Evolutionary conservation across 2,797 vertebrate species (phyloP).

Genomic region (Streptopelia turtur): DNA sequence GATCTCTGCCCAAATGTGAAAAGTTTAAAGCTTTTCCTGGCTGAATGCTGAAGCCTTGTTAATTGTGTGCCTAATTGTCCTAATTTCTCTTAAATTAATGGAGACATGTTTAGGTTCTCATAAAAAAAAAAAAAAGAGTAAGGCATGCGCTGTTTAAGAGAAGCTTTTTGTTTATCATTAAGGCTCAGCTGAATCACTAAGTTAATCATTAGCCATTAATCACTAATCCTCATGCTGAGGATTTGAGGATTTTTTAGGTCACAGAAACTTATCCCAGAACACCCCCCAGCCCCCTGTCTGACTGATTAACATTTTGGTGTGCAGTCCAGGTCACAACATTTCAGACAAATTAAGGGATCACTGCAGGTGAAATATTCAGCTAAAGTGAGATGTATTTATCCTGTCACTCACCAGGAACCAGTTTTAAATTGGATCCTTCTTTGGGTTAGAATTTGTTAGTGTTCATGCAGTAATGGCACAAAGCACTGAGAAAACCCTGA

Average conservation of each 20-base stretch:
- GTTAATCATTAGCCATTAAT: constrained; percentile 47
- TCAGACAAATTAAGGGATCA: not conserved
- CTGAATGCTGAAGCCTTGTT: not conserved
- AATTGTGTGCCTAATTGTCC: not conserved
- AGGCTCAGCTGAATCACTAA: not conserved
- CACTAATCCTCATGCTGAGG: not conserved
- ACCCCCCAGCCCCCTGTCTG: not conserved
- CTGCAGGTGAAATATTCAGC: not conserved
- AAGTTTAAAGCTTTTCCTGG: not conserved
- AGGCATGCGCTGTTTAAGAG: not conserved
- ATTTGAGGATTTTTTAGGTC: not conserved
- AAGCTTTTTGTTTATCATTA: not conserved
- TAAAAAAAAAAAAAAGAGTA: not conserved
- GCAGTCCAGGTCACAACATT: fast-evolving
- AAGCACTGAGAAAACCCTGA: not conserved
- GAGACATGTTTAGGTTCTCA: not conserved
- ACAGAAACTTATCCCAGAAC: not conserved
- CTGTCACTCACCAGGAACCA: not conserved
- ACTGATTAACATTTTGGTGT: not conserved
- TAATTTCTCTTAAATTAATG: not conserved
- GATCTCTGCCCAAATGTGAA: not conserved
- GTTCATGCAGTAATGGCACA: not conserved
- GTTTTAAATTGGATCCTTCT: not conserved
- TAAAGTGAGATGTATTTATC: not conserved
- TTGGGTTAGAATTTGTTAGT: not conserved